Percentiles rank a stretch among this genome's conserved stretches.
phyloP scores from a whole-genome alignment of 2,888 invertebrate species.

The Clepsis dumicolana region DNA sequence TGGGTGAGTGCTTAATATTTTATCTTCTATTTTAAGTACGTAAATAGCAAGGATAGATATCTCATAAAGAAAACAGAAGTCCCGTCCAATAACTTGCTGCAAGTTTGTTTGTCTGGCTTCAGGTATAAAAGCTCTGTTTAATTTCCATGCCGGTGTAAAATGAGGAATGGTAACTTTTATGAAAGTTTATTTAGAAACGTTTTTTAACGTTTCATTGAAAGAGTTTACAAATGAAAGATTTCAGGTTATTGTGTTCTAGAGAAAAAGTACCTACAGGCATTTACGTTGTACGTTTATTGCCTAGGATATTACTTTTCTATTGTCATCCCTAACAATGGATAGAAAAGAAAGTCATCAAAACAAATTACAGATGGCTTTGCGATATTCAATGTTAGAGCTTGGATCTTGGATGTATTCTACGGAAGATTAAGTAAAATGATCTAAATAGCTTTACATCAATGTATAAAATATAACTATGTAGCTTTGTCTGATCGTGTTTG shows the following conservation, averaged over 20 bases:
- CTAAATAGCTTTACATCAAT: neutral
- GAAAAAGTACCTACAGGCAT: neutral
- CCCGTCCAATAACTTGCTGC: slow-evolving; percentile 2
- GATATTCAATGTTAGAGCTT: slow-evolving; percentile 20
- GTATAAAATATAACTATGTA: neutral
- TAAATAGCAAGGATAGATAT: slow-evolving; percentile 13
- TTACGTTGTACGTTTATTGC: neutral
- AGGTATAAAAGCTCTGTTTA: slow-evolving; percentile 16
- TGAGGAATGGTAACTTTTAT: slow-evolving; percentile 25
- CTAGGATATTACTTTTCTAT: neutral
- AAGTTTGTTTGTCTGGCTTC: slow-evolving; percentile 11
- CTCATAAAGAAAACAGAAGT: neutral
- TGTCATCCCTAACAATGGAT: slow-evolving; percentile 17
- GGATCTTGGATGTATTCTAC: neutral
- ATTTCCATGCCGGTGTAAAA: slow-evolving; percentile 22
- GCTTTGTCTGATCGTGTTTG: slow-evolving; percentile 7
- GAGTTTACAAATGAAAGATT: slow-evolving; percentile 5
- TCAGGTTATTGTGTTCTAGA: slow-evolving; percentile 7
- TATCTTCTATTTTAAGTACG: slow-evolving; percentile 11
- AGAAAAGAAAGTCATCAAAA: slow-evolving; percentile 18
- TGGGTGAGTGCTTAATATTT: slow-evolving; percentile 91
- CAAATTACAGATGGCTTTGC: slow-evolving; percentile 5
- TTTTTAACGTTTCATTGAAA: slow-evolving; percentile 7
- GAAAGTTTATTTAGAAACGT: slow-evolving; percentile 6
- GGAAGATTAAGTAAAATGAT: neutral